Conservation (phyloP, 2,888 invertebrate species). For the Tachystola acroxantha region DNA sequence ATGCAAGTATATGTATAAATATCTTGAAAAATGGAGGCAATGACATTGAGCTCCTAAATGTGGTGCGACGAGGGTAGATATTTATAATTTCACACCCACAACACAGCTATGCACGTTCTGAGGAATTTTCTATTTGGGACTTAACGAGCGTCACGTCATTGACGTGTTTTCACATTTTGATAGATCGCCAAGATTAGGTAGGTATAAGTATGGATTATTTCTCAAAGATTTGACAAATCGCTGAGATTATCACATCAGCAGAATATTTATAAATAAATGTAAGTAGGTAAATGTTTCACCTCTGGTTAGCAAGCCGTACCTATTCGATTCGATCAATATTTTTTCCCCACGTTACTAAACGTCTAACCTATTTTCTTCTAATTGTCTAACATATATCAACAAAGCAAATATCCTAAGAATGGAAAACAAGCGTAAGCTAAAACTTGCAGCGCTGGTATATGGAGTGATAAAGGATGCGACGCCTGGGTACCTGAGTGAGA, state of each 20-base stretch:
- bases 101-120: conserved; percentile 39
- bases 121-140: conserved; percentile 58
- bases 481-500: no score
- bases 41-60: conserved; percentile 68
- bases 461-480: no score
- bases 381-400: no score
- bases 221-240: neutral
- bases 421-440: no score
- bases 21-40: conserved; percentile 34
- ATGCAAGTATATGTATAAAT: conserved; percentile 33
- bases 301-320: no score
- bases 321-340: no score
- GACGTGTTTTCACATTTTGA: conserved; percentile 29
- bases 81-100: conserved; percentile 64
- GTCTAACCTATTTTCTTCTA: no score
- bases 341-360: no score
- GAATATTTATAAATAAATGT: no score
- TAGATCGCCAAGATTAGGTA: conserved; percentile 15
- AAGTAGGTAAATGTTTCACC: no score
- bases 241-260: neutral
- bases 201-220: neutral
- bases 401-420: no score
- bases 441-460: no score
- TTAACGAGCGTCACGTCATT: conserved; percentile 32
- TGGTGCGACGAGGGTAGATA: conserved; percentile 52